phyloP scores from a whole-genome alignment of 2,888 invertebrate genomes.

The Arrhopalites spinosus region DNA sequence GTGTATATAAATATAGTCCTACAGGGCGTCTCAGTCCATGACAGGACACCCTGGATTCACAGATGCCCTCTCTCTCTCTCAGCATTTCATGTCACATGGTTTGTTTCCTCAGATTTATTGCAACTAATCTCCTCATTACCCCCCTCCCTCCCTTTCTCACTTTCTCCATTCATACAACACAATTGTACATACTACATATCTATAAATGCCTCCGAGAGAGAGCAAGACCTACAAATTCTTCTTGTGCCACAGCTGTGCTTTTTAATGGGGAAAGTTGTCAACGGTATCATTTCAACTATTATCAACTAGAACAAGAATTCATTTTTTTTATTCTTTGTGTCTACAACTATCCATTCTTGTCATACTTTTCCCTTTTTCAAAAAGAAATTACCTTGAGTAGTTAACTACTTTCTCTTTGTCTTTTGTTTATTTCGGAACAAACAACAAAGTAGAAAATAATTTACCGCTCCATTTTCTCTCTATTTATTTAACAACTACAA shows the following conservation, averaged over 20 bases:
- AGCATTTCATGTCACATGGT: background rate
- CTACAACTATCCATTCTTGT: too few relatives aligned
- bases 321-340: too few relatives aligned
- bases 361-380: too few relatives aligned
- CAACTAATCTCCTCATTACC: constrained; percentile 12
- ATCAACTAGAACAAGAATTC: background rate
- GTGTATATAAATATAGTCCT: too few relatives aligned
- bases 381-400: too few relatives aligned
- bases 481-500: too few relatives aligned
- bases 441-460: too few relatives aligned
- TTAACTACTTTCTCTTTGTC: too few relatives aligned
- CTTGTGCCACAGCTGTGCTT: background rate
- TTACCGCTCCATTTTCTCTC: too few relatives aligned
- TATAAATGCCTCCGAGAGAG: background rate
- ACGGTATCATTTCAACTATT: background rate
- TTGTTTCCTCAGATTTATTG: constrained; percentile 7
- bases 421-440: too few relatives aligned
- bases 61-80: constrained; percentile 5
- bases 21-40: background rate
- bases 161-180: background rate
- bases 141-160: background rate
- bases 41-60: constrained; percentile 1
- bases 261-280: background rate
- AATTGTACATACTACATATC: background rate
- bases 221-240: background rate